Percentiles rank a stretch among this genome's conserved stretches.
phyloP scores from a whole-genome alignment of 2,113 vertebrate species.

The Felis chaus region DNA sequence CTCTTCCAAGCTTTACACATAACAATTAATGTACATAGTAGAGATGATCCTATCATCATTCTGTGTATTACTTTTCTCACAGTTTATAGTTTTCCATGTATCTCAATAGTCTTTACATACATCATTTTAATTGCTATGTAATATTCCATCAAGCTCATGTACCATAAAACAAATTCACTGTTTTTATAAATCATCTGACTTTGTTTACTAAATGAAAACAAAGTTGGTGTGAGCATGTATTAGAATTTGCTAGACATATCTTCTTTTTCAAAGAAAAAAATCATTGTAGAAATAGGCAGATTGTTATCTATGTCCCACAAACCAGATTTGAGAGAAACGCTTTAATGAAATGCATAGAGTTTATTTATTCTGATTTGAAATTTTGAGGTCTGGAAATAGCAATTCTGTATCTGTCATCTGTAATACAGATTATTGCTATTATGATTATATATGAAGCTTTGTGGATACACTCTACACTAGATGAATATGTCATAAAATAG shows the following conservation, averaged over 20 bases:
- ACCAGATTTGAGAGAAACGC: slow-evolving; percentile 52
- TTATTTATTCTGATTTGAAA: slow-evolving; percentile 70
- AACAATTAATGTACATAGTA: not conserved
- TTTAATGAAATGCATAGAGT: slow-evolving; percentile 65
- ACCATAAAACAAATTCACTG: slow-evolving; percentile 46
- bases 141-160: slow-evolving; percentile 57
- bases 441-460: slow-evolving; percentile 63
- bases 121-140: slow-evolving; percentile 55
- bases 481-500: slow-evolving; percentile 50
- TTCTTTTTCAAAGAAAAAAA: slow-evolving; percentile 55
- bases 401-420: slow-evolving; percentile 62
- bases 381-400: slow-evolving; percentile 41
- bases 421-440: slow-evolving; percentile 61
- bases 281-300: slow-evolving; percentile 57
- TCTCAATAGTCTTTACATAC: not conserved
- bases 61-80: not conserved
- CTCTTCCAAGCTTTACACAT: not conserved
- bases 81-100: not conserved
- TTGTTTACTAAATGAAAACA: slow-evolving; percentile 66
- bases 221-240: slow-evolving; percentile 30
- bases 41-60: not conserved
- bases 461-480: slow-evolving; percentile 30
- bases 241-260: slow-evolving; percentile 52
- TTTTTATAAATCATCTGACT: slow-evolving; percentile 51
- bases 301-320: slow-evolving; percentile 52